These are phyloP conservation scores for Chrysopa pallens DNA, from an alignment of 1,140 invertebrate genomes.

Conservation along the genomic window DNA sequence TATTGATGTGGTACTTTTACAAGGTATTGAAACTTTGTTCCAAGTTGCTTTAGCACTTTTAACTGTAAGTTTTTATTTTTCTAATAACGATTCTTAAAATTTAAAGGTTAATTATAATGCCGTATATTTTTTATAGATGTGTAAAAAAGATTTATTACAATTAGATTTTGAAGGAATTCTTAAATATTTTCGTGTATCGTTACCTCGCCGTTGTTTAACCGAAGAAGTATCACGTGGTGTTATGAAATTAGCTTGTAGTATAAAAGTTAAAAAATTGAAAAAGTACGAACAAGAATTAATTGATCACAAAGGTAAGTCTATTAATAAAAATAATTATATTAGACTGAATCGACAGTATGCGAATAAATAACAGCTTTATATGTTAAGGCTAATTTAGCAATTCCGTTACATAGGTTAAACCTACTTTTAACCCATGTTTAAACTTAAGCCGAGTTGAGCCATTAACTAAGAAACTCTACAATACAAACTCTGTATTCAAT, in stretches of 20 bases:
- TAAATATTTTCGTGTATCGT: constrained; percentile 83
- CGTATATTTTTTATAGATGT: constrained; percentile 32
- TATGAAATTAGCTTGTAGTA: constrained; percentile 73
- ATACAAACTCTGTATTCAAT: too few species aligned
- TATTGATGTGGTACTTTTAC: constrained; percentile 85
- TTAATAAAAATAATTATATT: too few species aligned
- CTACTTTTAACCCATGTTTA: too few species aligned
- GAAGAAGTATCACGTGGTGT: constrained; percentile 77
- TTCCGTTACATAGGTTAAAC: too few species aligned
- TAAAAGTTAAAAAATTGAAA: constrained; percentile 87
- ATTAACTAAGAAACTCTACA: too few species aligned
- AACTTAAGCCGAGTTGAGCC: too few species aligned
- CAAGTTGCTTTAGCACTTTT: constrained; percentile 88
- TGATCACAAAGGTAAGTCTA: constrained; percentile 51
- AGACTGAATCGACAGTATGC: too few species aligned
- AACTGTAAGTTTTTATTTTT: too few species aligned
- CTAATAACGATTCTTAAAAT: too few species aligned
- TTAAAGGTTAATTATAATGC: background rate
- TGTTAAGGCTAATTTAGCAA: too few species aligned
- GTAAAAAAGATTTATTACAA: constrained; percentile 81
- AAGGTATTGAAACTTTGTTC: constrained; percentile 89
- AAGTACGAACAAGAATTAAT: constrained; percentile 93
- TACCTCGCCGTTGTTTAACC: constrained; percentile 89
- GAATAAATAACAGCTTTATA: too few species aligned
- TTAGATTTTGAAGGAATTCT: constrained; percentile 95